Base-by-base conservation (phyloP, 1,140 invertebrate genomes). In the Eurosta solidaginis region DNA sequence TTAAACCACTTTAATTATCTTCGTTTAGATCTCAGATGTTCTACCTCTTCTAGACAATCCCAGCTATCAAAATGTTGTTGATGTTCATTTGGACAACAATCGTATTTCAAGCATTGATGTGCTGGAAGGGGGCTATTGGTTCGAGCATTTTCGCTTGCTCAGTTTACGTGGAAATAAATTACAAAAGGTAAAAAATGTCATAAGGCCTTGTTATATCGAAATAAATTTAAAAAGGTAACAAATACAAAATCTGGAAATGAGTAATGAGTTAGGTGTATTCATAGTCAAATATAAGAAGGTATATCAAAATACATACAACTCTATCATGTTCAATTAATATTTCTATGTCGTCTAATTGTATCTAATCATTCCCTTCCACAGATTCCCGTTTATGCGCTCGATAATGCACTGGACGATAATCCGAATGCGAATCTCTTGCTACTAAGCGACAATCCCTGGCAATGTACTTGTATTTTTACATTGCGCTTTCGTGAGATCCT, bases 11-110 rank as follows among this genome's bases (percentile, higher is more conserved):
- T 50, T 44, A 10, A 36, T n/a, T 49, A 10, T n/a, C 36, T 45
- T 52, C 77, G 79, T 82, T 75, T 83, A 93, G 93, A 92, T 94
- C 78, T 88, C 86, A 7, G 90, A 92, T 78, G 87, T 94, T 54
- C 88, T 89, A 50, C 89, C 91, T 0, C 87, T 96, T 14, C 89
- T 91, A 0, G 91, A 90, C 9, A 94, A 94, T 88, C 88, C 89
- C 0, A 85, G 89, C 52, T 95, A 95, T 81, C 89, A 89, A 45
- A 88, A 89, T 77, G 89, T 96, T 0, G 85, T 91, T 40, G 94
- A 95, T 82, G 83, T 96, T 3, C 94, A 94, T 84, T 83, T 96
- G 75, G 93, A 95, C 82, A 90, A 94, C 81, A 96, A 96, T 86
- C 88, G 86, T 22, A 91, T 96, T 20, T 89, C 91, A 9, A 91